Base-by-base conservation (phyloP, 2,888 invertebrate species). In the Blera fallax region DNA sequence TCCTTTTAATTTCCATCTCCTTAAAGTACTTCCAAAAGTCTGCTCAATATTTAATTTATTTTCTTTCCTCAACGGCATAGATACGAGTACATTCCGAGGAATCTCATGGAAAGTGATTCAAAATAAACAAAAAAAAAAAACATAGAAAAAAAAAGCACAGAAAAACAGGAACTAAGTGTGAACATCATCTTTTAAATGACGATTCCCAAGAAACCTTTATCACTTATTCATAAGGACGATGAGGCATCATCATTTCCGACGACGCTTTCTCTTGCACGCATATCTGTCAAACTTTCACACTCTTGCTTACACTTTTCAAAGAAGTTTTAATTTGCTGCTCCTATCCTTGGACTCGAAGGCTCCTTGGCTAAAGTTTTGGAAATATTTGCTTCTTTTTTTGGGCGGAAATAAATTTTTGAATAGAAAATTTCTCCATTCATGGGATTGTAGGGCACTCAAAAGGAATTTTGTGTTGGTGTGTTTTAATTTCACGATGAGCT, bases 171-270 rank as follows among this genome's bases (percentile, higher is more conserved):
- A 40, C 40, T 14, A 40, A 40, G 14, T n/a, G n/a, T 40, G 40
- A 40, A 40, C 40, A 6, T n/a, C 40, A 40, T 40, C 40, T 40
- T 18, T 27, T 48, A 32, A 64, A 64, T 64, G 64, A 48, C 18
- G 32, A 64, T 48, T 48, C 64, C 34, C 50, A 50, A 24, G 65
- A 37, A 65, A 50, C 50, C 65, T 65, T 50, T 37, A 65, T 65
- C 32, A 65, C 14, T 65, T 50, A 65, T 65, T 65, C 65, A 65
- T 65, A 34, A 37, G 65, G 65, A 65, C 32, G 18, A 14, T 65
- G 50, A 1, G 29, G 10, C 10, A 27, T 65, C 24, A 11, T 21
- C n/a, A 21, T 10, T 6, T 3, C 48, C 2, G 64, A 64, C 2
- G 64, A 64, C 64, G 48, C 48, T 45, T 29, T 48, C 45, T 29